Base-by-base conservation (phyloP, 2,888 invertebrate genomes). In the Agelastica alni region DNA sequence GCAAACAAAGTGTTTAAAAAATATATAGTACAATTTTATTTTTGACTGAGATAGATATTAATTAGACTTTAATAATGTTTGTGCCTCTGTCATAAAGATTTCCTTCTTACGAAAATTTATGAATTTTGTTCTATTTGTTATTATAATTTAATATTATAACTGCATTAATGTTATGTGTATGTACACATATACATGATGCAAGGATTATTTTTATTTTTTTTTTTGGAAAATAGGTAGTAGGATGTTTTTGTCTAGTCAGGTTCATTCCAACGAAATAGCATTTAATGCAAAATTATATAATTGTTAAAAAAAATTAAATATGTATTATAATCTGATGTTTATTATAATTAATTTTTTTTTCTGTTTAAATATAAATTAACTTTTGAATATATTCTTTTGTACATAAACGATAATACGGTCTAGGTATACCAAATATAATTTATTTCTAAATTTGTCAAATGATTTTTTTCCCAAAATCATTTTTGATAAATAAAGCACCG, bases 371-470 rank as follows among this genome's bases (percentile, higher is more conserved):
- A 12, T 34, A 45, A 32, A 14, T 31, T 42, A n/a, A 54, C 64
- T 65, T 64, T 67, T 69, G 61, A 58, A 62, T 64, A 66, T 70
- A 69, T 57, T 70, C 69, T 62, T 63, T 72, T 75, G 73, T 74
- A 75, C 63, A 74, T 73, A 72, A 65, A 62, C 62, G 62, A 67
- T 65, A 66, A 74, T 76, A 75, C 77, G 75, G 77, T 75, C 77
- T 77, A 77, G 77, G 70, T 75, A 75, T 70, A 77, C 77, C 77
- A 77, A 77, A 76, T 71, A 75, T 70, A 69, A 67, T 58, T 67
- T 67, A 61, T 63, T 59, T 44, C 45, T n/a, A 43, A 49, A 59
- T 55, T 52, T 60, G 48, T 56, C 43, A 31, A 57, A 47, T 45
- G 55, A 48, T 57, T 51, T 54, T 45, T n/a, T n/a, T n/a, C n/a